phyloP scores from a whole-genome alignment of 2,888 invertebrate genomes.

The Meteorus colon region DNA sequence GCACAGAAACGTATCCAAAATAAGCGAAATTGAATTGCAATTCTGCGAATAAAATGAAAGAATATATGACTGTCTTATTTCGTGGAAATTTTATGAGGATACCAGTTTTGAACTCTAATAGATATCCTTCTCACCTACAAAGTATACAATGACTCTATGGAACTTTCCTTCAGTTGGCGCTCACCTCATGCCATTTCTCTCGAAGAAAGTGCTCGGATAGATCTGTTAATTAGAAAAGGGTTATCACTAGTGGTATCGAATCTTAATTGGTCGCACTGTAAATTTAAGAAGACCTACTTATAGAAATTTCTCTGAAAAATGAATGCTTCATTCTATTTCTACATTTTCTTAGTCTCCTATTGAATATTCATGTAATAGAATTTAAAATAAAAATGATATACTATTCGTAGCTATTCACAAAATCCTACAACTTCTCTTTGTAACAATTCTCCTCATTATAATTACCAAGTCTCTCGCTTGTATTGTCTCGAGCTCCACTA shows the following conservation, averaged over 20 bases:
- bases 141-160: neutral
- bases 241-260: neutral
- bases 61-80: conserved; percentile 9
- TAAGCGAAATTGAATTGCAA: neutral
- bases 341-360: neutral
- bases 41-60: neutral
- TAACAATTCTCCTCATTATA: too few species aligned
- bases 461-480: too few species aligned
- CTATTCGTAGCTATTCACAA: neutral
- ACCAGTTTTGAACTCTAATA: conserved; percentile 15
- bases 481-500: neutral
- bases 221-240: conserved; percentile 9
- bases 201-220: conserved; percentile 8
- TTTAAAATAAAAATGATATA: neutral
- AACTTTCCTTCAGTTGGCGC: neutral
- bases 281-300: neutral
- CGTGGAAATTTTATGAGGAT: conserved; percentile 3
- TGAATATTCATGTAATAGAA: neutral
- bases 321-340: neutral
- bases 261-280: neutral
- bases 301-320: neutral
- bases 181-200: neutral
- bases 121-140: neutral
- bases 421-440: neutral
- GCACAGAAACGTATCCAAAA: neutral